Evolutionary conservation across 2,113 vertebrate genomes (phyloP).

Genomic region (Rallus limicola): DNA sequence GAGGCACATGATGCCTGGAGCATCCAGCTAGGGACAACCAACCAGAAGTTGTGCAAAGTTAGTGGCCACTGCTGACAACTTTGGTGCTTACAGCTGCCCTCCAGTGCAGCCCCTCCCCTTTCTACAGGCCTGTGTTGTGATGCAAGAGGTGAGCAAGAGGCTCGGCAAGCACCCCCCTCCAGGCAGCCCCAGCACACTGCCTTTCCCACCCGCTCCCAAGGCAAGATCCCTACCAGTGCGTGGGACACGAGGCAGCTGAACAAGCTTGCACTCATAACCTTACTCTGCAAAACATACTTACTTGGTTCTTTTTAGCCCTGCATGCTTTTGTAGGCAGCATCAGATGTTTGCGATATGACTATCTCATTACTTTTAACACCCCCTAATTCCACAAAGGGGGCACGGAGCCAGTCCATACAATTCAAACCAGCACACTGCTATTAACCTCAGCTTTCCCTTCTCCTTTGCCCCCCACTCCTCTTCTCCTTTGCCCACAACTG

Average conservation of each 20-base stretch:
- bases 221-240: not conserved
- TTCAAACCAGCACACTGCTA: too few species aligned
- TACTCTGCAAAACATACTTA: not conserved
- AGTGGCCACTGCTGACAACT: not conserved
- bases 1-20: not conserved
- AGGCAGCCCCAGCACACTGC: not conserved
- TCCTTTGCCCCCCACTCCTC: not conserved
- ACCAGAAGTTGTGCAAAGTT: not conserved
- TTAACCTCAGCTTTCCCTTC: not conserved
- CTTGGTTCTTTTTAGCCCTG: not conserved
- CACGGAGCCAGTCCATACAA: not conserved
- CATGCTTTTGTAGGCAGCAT: not conserved
- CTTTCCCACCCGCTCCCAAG: not conserved
- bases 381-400: not conserved
- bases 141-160: not conserved
- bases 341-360: not conserved
- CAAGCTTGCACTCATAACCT: not conserved
- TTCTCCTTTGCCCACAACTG: not conserved
- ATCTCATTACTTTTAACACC: not conserved
- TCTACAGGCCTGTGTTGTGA: not conserved
- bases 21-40: not conserved
- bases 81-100: not conserved
- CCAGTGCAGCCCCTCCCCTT: not conserved
- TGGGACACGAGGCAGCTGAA: not conserved
- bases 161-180: fast-evolving